Conservation (phyloP, 2,113 vertebrate genomes). For the Misgurnus anguillicaudatus region DNA sequence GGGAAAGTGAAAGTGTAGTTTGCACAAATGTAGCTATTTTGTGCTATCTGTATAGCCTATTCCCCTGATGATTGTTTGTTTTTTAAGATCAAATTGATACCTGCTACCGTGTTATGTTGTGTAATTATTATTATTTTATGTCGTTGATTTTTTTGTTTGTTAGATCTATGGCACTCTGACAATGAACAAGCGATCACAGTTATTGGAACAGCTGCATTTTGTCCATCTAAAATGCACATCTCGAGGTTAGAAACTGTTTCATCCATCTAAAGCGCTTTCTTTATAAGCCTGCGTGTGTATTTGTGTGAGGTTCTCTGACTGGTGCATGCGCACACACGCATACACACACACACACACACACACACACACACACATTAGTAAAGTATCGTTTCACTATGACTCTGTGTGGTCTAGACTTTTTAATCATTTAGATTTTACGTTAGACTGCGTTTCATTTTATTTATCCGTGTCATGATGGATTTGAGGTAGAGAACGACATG, state of each 20-base stretch:
- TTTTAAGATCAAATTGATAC: constrained; percentile 4
- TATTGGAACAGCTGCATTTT: constrained; percentile 85
- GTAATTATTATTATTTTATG: constrained; percentile 51
- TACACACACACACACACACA: neutral
- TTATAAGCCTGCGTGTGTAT: constrained; percentile 45
- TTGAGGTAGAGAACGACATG: constrained; percentile 3
- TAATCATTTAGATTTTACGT: constrained; percentile 3
- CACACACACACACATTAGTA: constrained; percentile 32
- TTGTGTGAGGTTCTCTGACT: constrained; percentile 46
- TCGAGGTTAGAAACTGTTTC: constrained; percentile 77
- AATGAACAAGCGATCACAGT: constrained; percentile 82
- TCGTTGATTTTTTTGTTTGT: constrained; percentile 77
- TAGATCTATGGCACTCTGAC: constrained; percentile 85
- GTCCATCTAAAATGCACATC: constrained; percentile 83
- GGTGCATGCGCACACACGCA: constrained; percentile 22
- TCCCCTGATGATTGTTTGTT: neutral
- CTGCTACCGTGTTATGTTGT: constrained; percentile 37
- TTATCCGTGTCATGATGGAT: constrained; percentile 3
- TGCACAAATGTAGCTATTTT: constrained; percentile 14
- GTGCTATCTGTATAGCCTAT: constrained; percentile 14
- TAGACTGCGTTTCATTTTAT: constrained; percentile 21
- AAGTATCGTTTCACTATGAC: constrained; percentile 32
- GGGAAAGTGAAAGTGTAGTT: constrained; percentile 21
- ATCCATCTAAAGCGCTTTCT: constrained; percentile 49
- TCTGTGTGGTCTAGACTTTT: constrained; percentile 31